phyloP scores from a whole-genome alignment of 2,797 vertebrate species.

The Sarcophilus harrisii region DNA sequence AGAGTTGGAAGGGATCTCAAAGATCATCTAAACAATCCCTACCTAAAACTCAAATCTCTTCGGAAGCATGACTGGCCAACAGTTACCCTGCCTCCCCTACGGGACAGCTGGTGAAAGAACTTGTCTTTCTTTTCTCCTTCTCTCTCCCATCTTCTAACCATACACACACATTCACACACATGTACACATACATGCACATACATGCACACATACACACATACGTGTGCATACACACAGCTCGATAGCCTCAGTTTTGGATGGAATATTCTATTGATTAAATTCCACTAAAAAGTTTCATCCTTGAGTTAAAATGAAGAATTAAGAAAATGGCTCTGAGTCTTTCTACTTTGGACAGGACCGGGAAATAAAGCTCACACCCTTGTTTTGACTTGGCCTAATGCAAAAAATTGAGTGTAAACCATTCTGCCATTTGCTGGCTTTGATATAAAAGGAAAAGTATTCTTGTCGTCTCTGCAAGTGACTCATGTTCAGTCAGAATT shows the following conservation, averaged over 20 bases:
- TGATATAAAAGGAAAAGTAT: neutral
- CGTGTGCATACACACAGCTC: neutral
- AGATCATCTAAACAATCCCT: neutral
- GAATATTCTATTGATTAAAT: conserved; percentile 13
- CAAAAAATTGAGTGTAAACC: neutral
- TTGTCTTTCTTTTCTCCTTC: neutral
- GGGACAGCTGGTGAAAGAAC: neutral
- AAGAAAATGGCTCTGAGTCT: conserved; percentile 2
- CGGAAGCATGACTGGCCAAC: neutral
- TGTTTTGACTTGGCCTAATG: neutral
- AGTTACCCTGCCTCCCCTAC: neutral
- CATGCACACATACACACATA: too few species aligned
- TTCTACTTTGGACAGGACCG: neutral
- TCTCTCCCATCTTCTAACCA: neutral
- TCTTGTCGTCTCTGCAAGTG: neutral
- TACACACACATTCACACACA: too few species aligned
- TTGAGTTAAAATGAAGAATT: neutral
- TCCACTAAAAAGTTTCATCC: neutral
- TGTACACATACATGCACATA: too few species aligned
- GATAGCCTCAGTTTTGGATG: conserved; percentile 2
- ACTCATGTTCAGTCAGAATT: neutral
- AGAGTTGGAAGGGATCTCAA: neutral
- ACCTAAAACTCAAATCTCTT: neutral
- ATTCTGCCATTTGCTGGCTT: neutral
- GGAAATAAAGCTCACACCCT: neutral